Conservation (phyloP, 2,888 invertebrate species). For the Augochlorella aurata region DNA sequence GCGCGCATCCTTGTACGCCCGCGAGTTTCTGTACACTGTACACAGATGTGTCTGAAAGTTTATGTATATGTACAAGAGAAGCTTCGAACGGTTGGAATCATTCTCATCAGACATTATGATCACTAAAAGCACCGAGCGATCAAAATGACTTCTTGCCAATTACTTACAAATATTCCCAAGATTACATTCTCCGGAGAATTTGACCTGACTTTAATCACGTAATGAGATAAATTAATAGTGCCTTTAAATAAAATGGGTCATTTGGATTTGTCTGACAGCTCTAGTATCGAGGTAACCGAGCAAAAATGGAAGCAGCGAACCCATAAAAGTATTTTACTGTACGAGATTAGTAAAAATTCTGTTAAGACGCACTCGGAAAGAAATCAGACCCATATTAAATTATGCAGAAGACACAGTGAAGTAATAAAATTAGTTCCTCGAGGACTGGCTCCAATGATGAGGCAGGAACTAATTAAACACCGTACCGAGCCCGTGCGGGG, state of each 20-base stretch:
- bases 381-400: background rate
- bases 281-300: background rate
- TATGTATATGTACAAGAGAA: background rate
- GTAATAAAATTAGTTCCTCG: background rate
- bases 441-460: background rate
- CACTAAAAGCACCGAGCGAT: no score
- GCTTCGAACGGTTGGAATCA: background rate
- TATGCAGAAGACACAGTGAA: no score
- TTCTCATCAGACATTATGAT: no score
- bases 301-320: background rate
- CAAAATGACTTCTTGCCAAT: no score
- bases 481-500: background rate
- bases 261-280: no score
- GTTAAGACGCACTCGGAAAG: background rate
- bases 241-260: no score
- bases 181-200: no score
- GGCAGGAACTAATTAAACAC: background rate
- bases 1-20: conserved; percentile 35
- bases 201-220: no score
- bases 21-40: conserved; percentile 1
- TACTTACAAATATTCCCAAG: no score
- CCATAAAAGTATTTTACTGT: background rate
- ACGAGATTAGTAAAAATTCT: background rate
- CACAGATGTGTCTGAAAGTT: background rate
- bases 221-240: no score